These are phyloP conservation scores for Hippocampus kuda DNA, from an alignment of 2,797 vertebrate species.

Conservation along the genomic window DNA sequence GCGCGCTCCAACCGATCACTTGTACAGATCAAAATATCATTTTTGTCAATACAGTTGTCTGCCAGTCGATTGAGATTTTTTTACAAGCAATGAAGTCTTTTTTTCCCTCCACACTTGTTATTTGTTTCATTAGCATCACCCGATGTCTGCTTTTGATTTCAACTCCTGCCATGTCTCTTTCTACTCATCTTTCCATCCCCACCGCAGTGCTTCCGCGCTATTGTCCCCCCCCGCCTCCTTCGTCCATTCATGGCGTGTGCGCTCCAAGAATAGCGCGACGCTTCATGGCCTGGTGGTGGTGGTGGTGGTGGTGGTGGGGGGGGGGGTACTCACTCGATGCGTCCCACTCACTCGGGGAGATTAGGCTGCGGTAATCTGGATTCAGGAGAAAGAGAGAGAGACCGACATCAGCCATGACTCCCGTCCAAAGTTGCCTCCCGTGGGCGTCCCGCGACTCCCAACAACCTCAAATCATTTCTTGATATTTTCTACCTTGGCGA, in stretches of 20 bases:
- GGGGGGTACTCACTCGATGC: constrained; percentile 31
- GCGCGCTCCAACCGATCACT: no score
- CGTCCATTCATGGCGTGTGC: constrained; percentile 40
- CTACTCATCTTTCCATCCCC: background rate
- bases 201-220: background rate
- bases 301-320: no score
- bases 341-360: constrained; percentile 54
- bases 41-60: no score
- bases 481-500: constrained; percentile 9
- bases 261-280: constrained; percentile 50
- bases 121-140: no score
- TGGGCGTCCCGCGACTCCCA: constrained; percentile 9
- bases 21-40: no score
- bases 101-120: background rate
- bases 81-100: background rate
- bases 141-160: background rate
- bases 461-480: constrained; percentile 22
- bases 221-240: constrained; percentile 1
- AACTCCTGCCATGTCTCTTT: no score
- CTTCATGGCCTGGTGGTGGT: constrained; percentile 21
- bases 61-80: background rate
- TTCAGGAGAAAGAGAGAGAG: constrained; percentile 60
- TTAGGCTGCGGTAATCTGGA: constrained; percentile 65
- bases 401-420: constrained; percentile 41
- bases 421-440: constrained; percentile 35